Base-by-base conservation (phyloP, 2,888 invertebrate species). In the Hartigia nigra region DNA sequence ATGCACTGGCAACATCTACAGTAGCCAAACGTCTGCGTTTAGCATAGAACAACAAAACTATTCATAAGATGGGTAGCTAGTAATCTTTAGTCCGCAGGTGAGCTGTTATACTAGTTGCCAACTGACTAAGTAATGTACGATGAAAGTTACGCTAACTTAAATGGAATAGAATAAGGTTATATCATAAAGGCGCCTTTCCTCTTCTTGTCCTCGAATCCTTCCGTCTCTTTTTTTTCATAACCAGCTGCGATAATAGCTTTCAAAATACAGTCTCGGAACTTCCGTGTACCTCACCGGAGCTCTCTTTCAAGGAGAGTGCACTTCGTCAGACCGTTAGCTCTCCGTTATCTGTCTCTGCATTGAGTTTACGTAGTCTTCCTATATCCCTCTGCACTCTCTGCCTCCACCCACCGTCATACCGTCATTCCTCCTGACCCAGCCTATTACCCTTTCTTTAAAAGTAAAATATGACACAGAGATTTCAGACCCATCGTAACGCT, bases 161-260 rank as follows among this genome's bases (percentile, higher is more conserved):
- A 82, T 78, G 72, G 77, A 74, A 77, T 37, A 55, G 74, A 81
- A 78, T 77, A 79, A 77, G 55, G 79, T 81, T 78, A 77, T 36
- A 75, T 34, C 76, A 55, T 31, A 77, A 76, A 77, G 74, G 78
- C 74, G 55, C 77, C 78, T 76, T 14, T 74, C 74, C 74, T 75
- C 37, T 35, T n/a, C 70, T 31, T 35, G 31, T 75, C 23, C 34
- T 12, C 34, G 12, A n/a, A 35, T 76, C 31, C 77, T 76, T 72
- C 75, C 76, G 34, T 72, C 31, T 39, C 76, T 37, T 77, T 78
- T 79, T 79, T 81, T 79, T 81, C n/a, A n/a, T 79, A 74, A 78
- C 23, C 31, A 23, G 55, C 55, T 74, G 77, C 77, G 82, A 82
- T 84, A 85, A 86, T 85, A 80, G 86, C 86, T 85, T 85, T 84